A percentile compares a stretch with the other conserved stretches of the same genome.
Conservation (phyloP, 2,888 invertebrate genomes). For the Nasonovia ribisnigri region DNA sequence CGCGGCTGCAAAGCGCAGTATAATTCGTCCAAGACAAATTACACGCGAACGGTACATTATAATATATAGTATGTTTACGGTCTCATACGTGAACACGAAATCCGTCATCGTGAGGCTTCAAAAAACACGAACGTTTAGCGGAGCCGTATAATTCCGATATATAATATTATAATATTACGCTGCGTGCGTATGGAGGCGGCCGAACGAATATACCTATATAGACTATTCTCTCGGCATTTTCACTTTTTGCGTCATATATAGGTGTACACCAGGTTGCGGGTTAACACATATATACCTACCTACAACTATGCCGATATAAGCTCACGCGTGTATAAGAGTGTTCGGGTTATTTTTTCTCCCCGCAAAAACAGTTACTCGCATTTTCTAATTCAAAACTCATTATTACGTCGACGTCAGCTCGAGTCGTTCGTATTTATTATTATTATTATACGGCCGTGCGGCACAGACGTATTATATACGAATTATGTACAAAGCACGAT, state of each 20-base stretch:
- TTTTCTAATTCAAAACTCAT: conserved; percentile 54
- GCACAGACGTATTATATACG: not conserved
- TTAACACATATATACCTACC: not conserved
- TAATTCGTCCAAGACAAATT: conserved; percentile 46
- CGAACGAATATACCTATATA: not conserved
- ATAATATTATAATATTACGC: conserved; percentile 2
- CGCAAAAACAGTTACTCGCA: not conserved
- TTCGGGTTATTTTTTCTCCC: not conserved
- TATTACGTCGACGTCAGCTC: not conserved
- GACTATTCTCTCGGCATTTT: conserved; percentile 39
- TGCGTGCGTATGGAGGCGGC: not conserved
- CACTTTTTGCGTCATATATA: conserved; percentile 46
- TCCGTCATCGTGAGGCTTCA: conserved; percentile 39
- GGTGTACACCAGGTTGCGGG: not conserved
- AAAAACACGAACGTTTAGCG: conserved; percentile 41
- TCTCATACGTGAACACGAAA: conserved; percentile 29
- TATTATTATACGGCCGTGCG: not conserved
- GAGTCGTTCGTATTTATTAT: not conserved
- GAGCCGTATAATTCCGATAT: not conserved
- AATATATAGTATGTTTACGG: not conserved
- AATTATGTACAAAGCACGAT: not conserved
- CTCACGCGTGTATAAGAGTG: not conserved
- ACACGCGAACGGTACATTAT: not conserved
- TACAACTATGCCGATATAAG: not conserved
- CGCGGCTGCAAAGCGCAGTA: not conserved